Percentiles rank a stretch among this genome's conserved stretches.
Evolutionary conservation across 1,140 invertebrate genomes (phyloP).

Genomic region (Calephelis virginiensis): DNA sequence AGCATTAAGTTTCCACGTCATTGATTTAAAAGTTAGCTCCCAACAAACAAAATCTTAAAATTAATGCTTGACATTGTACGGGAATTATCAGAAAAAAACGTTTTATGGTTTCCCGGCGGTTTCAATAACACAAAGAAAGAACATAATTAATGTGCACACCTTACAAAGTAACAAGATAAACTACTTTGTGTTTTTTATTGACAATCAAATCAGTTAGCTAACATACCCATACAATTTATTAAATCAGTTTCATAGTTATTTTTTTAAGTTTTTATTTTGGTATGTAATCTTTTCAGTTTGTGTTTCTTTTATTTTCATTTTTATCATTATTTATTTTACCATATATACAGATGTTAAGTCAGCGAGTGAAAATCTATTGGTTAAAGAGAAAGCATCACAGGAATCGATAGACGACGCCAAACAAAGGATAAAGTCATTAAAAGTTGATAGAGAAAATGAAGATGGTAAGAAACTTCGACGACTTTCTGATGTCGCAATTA

Average conservation of each 20-base stretch:
- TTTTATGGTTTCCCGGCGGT: too few species aligned
- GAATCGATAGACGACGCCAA: slow-evolving; percentile 67
- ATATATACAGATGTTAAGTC: slow-evolving; percentile 51
- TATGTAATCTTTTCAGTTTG: not conserved
- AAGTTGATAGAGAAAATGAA: slow-evolving; percentile 71
- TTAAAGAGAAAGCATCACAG: slow-evolving; percentile 59
- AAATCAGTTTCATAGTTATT: slow-evolving; percentile 1
- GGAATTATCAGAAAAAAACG: too few species aligned
- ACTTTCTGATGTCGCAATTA: slow-evolving; percentile 10
- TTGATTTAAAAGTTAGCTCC: too few species aligned
- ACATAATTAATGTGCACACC: too few species aligned
- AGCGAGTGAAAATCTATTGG: slow-evolving; percentile 48
- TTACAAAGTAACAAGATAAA: too few species aligned
- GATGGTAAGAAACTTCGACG: slow-evolving; percentile 60
- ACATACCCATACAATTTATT: not conserved
- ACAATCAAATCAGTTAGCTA: too few species aligned
- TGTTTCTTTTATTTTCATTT: slow-evolving; percentile 24
- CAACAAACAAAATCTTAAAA: too few species aligned
- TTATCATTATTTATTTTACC: slow-evolving; percentile 22
- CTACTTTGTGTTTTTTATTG: too few species aligned
- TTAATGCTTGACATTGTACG: too few species aligned
- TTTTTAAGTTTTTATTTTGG: not conserved
- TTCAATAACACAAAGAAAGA: too few species aligned
- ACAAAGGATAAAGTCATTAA: slow-evolving; percentile 66
- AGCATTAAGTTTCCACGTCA: too few species aligned